Percentiles rank a stretch among this genome's conserved stretches.
phyloP scores from a whole-genome alignment of 2,888 invertebrate species.

The Athrips mouffetella region DNA sequence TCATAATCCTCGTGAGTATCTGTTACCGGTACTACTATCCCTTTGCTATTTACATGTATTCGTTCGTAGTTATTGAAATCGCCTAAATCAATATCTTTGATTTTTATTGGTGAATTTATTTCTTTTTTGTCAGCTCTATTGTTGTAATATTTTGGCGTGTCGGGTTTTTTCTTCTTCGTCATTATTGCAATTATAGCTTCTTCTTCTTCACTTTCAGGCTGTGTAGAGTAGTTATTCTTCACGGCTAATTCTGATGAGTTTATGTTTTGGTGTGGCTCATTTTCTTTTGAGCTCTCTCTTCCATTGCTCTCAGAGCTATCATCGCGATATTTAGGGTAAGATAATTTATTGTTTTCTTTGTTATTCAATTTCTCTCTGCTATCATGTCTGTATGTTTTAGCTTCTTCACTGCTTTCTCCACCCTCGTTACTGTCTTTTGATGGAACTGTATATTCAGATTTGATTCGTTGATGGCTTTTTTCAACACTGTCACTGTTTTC shows the following conservation, averaged over 20 bases:
- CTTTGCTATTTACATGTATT: slow-evolving; percentile 44
- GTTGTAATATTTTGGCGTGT: not conserved
- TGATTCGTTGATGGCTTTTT: not conserved
- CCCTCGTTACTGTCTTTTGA: slow-evolving; percentile 5
- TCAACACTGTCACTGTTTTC: not conserved
- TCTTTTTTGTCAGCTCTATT: not conserved
- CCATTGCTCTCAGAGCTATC: not conserved
- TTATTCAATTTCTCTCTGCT: slow-evolving; percentile 1
- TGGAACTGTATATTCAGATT: not conserved
- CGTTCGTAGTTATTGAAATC: slow-evolving; percentile 49
- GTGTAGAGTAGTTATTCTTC: too few species aligned
- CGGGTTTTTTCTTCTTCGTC: slow-evolving; percentile 14
- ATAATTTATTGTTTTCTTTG: not conserved
- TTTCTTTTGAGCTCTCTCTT: not conserved
- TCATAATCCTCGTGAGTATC: slow-evolving; percentile 35
- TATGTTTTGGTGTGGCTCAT: not conserved
- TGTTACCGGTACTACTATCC: slow-evolving; percentile 37
- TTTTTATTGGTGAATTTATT: slow-evolving; percentile 23
- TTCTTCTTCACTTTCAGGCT: slow-evolving; percentile 14
- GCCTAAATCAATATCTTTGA: slow-evolving; percentile 48
- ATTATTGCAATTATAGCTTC: slow-evolving; percentile 18
- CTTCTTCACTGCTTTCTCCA: slow-evolving; percentile 1
- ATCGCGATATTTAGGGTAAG: not conserved
- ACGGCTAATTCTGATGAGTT: not conserved
- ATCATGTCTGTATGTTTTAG: not conserved